Evolutionary conservation across 2,113 vertebrate genomes (phyloP).

Genomic region (Gracilinanus agilis): DNA sequence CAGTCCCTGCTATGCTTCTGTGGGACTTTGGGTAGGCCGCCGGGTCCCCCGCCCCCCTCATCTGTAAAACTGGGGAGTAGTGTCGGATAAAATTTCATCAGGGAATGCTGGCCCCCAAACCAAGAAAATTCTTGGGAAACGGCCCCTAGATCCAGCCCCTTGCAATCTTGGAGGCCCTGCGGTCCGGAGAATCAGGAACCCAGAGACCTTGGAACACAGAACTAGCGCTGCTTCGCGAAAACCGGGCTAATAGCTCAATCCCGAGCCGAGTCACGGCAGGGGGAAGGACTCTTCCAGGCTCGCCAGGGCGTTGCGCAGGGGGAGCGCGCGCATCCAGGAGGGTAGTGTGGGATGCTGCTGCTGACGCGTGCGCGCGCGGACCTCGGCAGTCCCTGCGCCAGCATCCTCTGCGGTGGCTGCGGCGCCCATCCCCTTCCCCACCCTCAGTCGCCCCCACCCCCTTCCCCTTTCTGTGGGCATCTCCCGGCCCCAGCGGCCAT

Average conservation of each 20-base stretch:
- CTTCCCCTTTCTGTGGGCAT: conserved; percentile 45
- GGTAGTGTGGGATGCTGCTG: background rate
- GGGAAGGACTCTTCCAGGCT: background rate
- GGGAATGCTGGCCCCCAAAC: background rate
- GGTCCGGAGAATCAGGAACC: background rate
- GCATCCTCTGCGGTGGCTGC: background rate
- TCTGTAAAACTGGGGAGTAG: background rate
- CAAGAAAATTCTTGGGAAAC: background rate
- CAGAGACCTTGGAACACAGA: background rate
- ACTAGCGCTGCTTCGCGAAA: background rate
- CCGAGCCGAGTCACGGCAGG: background rate
- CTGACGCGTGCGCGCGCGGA: background rate
- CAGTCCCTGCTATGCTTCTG: background rate
- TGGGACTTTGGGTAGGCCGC: no score
- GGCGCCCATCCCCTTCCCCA: background rate
- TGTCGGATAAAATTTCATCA: background rate
- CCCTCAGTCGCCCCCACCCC: background rate
- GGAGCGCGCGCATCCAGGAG: background rate
- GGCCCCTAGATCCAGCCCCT: rapidly evolving
- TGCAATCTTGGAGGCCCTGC: background rate
- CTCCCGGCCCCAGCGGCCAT: conserved; percentile 71
- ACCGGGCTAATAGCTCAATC: no score
- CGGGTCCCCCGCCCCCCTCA: background rate
- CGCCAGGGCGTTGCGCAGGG: background rate
- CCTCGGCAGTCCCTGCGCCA: background rate